Evolutionary conservation across 1,140 invertebrate genomes (phyloP).

Genomic region (Diploscapter pachys): DNA sequence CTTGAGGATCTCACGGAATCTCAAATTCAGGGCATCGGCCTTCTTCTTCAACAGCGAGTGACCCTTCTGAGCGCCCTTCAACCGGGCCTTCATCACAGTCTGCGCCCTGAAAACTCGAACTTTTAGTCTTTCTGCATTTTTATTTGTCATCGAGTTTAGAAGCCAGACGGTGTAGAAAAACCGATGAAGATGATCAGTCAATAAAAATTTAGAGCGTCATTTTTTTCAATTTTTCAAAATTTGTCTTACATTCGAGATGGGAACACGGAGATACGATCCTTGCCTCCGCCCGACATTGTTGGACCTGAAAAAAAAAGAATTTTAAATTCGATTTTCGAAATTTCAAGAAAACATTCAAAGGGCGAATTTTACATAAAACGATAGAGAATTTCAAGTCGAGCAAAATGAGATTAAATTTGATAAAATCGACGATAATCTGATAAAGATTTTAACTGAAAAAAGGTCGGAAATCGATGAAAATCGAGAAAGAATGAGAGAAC

Average conservation of each 20-base stretch:
- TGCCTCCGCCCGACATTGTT: slow-evolving; percentile 57
- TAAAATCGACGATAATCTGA: too few relatives aligned
- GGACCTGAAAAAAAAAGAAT: background rate
- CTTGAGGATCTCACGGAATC: slow-evolving; percentile 90
- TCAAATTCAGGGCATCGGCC: slow-evolving; percentile 95
- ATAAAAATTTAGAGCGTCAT: slow-evolving; percentile 28
- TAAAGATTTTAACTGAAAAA: too few relatives aligned
- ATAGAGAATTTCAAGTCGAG: background rate
- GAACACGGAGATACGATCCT: slow-evolving; percentile 88
- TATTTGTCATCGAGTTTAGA: too few relatives aligned
- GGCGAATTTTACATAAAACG: background rate
- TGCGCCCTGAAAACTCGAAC: slow-evolving; percentile 66
- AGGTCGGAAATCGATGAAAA: too few relatives aligned
- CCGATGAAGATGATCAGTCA: too few relatives aligned
- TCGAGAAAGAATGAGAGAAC: too few relatives aligned
- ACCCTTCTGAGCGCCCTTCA: slow-evolving; percentile 96
- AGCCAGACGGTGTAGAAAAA: too few relatives aligned
- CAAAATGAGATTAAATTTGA: background rate
- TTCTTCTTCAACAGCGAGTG: slow-evolving; percentile 99
- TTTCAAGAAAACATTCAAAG: background rate
- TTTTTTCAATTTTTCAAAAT: background rate
- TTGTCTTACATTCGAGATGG: slow-evolving; percentile 90
- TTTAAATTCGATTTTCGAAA: background rate
- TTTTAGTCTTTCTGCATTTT: too few relatives aligned
- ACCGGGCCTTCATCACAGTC: slow-evolving; percentile 71